Evolutionary conservation across 2,113 vertebrate species (phyloP).

Genomic region (Nanorana parkeri): DNA sequence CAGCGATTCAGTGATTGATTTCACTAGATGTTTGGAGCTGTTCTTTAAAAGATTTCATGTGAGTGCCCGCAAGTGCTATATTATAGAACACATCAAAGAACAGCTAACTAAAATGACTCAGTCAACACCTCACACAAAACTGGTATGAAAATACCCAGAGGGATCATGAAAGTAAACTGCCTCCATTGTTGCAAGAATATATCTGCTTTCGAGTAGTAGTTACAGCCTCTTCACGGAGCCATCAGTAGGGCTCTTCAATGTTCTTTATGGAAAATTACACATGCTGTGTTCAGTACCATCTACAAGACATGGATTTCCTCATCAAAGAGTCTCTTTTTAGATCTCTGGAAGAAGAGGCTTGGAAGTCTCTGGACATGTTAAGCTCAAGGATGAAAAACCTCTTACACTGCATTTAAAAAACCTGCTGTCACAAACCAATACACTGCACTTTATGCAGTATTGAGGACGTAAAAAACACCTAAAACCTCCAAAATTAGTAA

Average conservation of each 20-base stretch:
- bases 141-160: no score
- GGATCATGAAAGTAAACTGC: no score
- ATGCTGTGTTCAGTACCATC: conserved; percentile 3
- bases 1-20: no score
- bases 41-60: no score
- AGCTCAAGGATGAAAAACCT: background rate
- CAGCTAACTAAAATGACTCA: no score
- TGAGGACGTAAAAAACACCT: background rate
- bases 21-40: no score
- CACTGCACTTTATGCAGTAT: background rate
- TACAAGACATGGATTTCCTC: conserved; percentile 15
- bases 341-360: conserved; percentile 18
- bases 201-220: background rate
- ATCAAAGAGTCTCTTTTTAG: conserved; percentile 25
- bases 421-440: background rate
- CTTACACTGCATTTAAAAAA: conserved; percentile 1
- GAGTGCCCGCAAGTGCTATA: no score
- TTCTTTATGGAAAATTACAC: conserved; percentile 26
- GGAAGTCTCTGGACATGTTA: background rate
- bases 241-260: background rate
- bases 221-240: background rate
- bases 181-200: conserved; percentile 1
- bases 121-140: no score
- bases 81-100: no score
- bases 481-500: no score